Evolutionary conservation across 2,888 invertebrate species (phyloP).

Genomic region (Cyaniris semiargus): DNA sequence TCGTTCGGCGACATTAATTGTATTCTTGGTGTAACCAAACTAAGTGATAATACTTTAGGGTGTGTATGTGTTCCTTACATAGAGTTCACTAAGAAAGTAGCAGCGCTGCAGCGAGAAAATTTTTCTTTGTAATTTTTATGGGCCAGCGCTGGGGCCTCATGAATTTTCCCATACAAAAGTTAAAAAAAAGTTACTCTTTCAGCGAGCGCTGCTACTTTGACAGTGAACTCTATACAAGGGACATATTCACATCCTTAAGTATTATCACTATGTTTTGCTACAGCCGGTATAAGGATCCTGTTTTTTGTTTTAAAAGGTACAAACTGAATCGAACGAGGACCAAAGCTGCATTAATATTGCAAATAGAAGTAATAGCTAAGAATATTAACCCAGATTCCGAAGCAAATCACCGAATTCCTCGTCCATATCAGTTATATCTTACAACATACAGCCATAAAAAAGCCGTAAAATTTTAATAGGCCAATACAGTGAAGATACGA

Average conservation of each 20-base stretch:
- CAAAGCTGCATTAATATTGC: neutral
- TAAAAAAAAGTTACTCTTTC: too few species aligned
- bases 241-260: too few species aligned
- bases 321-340: neutral
- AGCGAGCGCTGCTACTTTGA: too few species aligned
- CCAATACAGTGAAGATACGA: constrained; percentile 26
- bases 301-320: too few species aligned
- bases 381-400: neutral
- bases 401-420: neutral
- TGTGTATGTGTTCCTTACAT: too few species aligned
- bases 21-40: too few species aligned
- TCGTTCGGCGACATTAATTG: neutral
- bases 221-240: too few species aligned
- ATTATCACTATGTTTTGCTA: too few species aligned
- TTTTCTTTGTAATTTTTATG: neutral
- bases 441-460: constrained; percentile 22
- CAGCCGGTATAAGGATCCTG: too few species aligned
- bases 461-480: constrained; percentile 17
- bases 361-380: neutral
- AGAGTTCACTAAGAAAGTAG: neutral
- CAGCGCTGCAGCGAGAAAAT: neutral
- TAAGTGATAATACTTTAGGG: too few species aligned
- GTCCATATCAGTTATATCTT: neutral
- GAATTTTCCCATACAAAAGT: too few species aligned
- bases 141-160: neutral